These are phyloP conservation scores for Pelecanus crispus DNA, from an alignment of 2,113 vertebrate genomes.

Conservation along the genomic window DNA sequence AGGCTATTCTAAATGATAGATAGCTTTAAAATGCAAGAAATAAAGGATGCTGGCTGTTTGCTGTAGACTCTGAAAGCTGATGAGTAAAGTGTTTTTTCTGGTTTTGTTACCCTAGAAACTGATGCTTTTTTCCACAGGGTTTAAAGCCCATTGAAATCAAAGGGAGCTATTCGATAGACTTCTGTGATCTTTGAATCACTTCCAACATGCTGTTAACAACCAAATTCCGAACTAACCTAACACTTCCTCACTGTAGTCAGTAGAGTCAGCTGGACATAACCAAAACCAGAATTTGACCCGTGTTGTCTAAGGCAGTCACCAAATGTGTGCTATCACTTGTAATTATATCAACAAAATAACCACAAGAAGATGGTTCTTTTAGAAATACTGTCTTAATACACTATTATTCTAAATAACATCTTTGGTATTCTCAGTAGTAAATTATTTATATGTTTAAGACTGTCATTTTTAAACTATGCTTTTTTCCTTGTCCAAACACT, in stretches of 20 bases:
- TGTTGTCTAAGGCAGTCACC: not conserved
- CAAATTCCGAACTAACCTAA: constrained; percentile 14
- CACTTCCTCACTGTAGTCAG: not conserved
- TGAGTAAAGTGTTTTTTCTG: constrained; percentile 4
- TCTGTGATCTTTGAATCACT: constrained; percentile 32
- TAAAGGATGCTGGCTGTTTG: not conserved
- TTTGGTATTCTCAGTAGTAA: constrained; percentile 41
- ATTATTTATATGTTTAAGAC: constrained; percentile 51
- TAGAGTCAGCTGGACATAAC: not conserved
- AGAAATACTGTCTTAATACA: not conserved
- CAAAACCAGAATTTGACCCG: not conserved
- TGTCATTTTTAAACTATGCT: constrained; percentile 49
- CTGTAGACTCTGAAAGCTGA: not conserved
- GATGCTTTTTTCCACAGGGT: not conserved
- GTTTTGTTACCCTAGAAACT: constrained; percentile 48
- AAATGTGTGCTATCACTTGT: constrained; percentile 30
- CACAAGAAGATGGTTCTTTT: not conserved
- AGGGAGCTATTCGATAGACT: constrained; percentile 20
- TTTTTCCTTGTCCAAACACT: constrained; percentile 40
- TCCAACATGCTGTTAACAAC: constrained; percentile 33
- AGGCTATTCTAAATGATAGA: not conserved
- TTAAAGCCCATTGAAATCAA: constrained; percentile 33
- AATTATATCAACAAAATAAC: constrained; percentile 23
- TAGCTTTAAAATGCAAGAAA: not conserved
- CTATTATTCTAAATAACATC: constrained; percentile 31